Base-by-base conservation (phyloP, 2,797 vertebrate genomes). In the Aselliscus stoliczkanus region DNA sequence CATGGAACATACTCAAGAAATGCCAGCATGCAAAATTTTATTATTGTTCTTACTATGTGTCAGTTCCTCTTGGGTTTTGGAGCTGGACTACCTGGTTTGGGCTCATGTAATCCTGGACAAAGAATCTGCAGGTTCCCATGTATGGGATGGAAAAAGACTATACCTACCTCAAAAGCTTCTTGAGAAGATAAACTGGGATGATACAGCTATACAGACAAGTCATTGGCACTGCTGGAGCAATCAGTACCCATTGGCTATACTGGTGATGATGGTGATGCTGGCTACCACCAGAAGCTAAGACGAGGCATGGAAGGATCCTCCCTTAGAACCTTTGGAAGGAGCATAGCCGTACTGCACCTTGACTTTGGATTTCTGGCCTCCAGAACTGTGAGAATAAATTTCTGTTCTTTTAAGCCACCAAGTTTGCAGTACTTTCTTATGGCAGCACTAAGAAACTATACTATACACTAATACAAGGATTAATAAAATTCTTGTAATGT, bases 341-440 rank as follows among this genome's bases (percentile, higher is more conserved):
- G 65, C 20, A 15, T 6, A 11, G 75, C n/a, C 31, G 37, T 17
- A 42, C 20, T 27, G 39, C 29, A 27, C 20, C 25, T 34, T 50
- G 47, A 50, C 39, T 58, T 31, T 69, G 60, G 65, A 81, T 64
- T 39, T 79, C 73, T 25, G 20, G 60, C n/a, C 56, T 89, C n/a
- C 69, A 64, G 54, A 81, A n/a, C 15, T 14, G 12, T 34, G 88
- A 72, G 65, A 64, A 67, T 54, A 64, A 31, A 67, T 29, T 83
- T 80, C 60, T 70, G 23, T 70, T 82, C 60, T 58, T 93, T 54
- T 34, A 67, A 73, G 65, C 29, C 65, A 73, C 17, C 31, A 42
- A 34, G 60, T 69, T 21, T 73, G n/a, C 21, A 27, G 86, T 29
- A 69, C 52, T 94, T 34, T 62, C 67, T 39, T 79, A 50, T 0